These are phyloP conservation scores for Daboia siamensis DNA, from an alignment of 2,113 vertebrate genomes.

Conservation along the genomic window DNA sequence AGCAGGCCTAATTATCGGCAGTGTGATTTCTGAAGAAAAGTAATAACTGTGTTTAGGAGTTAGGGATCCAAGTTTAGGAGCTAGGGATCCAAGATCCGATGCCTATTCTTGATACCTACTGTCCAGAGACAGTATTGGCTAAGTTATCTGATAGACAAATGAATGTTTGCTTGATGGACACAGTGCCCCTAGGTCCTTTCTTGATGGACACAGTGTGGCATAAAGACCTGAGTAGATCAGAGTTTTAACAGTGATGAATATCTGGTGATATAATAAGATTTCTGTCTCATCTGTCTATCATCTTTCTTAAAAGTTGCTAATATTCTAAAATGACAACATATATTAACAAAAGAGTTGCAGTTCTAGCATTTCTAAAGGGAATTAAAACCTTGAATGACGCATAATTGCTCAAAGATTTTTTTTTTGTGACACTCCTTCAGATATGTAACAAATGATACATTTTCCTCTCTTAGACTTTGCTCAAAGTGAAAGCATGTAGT, in stretches of 20 bases:
- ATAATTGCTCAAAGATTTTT: not conserved
- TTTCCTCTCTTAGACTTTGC: not conserved
- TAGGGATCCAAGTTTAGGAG: not conserved
- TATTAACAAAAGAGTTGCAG: not conserved
- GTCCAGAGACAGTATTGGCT: not conserved
- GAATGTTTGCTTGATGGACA: not conserved
- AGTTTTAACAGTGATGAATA: not conserved
- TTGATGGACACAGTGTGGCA: not conserved
- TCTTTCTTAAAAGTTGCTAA: not conserved
- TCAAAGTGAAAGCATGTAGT: not conserved
- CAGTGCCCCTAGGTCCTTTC: not conserved
- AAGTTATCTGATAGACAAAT: not conserved
- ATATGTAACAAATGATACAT: not conserved
- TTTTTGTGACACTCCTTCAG: not conserved
- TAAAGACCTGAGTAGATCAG: not conserved
- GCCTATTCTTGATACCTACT: not conserved
- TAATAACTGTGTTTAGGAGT: not conserved
- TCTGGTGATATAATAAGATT: not conserved
- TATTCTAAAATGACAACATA: not conserved
- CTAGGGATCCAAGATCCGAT: not conserved
- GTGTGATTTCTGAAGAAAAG: not conserved
- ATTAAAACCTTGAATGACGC: not conserved
- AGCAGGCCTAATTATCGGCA: not conserved
- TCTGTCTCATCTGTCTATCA: not conserved
- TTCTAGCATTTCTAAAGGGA: not conserved